Conservation (phyloP, 2,888 invertebrate species). For the Amorpha juglandis region DNA sequence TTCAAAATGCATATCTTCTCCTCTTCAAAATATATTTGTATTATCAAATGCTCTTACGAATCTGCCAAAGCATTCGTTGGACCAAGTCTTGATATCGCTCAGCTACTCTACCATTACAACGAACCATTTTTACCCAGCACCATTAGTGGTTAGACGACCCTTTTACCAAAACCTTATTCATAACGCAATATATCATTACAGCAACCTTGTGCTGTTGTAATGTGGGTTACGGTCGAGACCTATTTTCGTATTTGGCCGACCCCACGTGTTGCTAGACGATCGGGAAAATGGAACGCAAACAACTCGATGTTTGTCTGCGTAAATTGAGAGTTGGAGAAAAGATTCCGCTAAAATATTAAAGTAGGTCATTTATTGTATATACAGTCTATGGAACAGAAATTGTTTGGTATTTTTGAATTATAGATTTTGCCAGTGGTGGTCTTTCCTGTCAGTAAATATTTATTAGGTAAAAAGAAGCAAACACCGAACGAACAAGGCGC, state of each 20-base stretch:
- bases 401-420: not conserved
- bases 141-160: conserved; percentile 15
- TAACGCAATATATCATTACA: conserved; percentile 34
- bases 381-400: not conserved
- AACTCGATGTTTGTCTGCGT: conserved; percentile 26
- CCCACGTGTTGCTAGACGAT: conserved; percentile 37
- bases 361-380: not conserved
- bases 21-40: too few species aligned
- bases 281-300: conserved; percentile 58
- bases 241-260: conserved; percentile 57
- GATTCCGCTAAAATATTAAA: not conserved
- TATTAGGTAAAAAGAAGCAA: not conserved
- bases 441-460: not conserved
- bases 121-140: not conserved
- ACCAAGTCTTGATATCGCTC: not conserved
- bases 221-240: conserved; percentile 54
- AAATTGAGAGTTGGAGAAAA: not conserved
- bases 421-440: not conserved
- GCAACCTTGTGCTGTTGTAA: conserved; percentile 44
- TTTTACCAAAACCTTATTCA: conserved; percentile 30
- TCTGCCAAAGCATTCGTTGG: not conserved
- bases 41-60: too few species aligned
- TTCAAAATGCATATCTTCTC: too few species aligned
- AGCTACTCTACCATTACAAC: not conserved
- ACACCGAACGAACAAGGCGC: too few species aligned